Conservation (phyloP, 2,888 invertebrate genomes). For the Tyria jacobaeae region DNA sequence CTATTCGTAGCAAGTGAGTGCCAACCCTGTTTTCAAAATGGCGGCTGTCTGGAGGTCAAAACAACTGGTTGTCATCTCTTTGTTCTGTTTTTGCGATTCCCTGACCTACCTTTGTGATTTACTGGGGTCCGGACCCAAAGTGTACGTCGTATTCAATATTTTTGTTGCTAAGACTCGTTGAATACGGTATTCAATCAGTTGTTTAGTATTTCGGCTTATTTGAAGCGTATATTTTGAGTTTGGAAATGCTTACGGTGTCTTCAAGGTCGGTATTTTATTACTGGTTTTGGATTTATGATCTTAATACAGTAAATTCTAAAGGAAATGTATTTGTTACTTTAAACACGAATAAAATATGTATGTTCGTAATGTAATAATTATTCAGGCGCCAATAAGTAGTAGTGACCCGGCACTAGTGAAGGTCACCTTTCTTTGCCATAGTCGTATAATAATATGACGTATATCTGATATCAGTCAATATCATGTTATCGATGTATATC, state of each 20-base stretch:
- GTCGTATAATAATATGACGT: no score
- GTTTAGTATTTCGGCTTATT: slow-evolving; percentile 20
- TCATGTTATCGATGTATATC: no score
- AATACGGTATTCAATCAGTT: slow-evolving; percentile 22
- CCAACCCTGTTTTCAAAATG: slow-evolving; percentile 50
- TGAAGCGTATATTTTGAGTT: slow-evolving; percentile 13
- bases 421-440: not conserved
- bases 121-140: slow-evolving; percentile 50
- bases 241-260: slow-evolving; percentile 11
- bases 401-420: not conserved
- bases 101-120: slow-evolving; percentile 78
- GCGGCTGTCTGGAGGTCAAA: slow-evolving; percentile 71
- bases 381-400: not conserved
- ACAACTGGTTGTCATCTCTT: slow-evolving; percentile 63
- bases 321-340: not conserved
- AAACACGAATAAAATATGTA: not conserved
- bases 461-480: no score
- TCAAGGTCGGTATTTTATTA: not conserved
- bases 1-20: slow-evolving; percentile 33
- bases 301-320: not conserved
- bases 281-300: not conserved
- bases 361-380: not conserved
- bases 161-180: slow-evolving; percentile 33
- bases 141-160: slow-evolving; percentile 24
- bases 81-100: slow-evolving; percentile 66